Evolutionary conservation across 2,797 vertebrate genomes (phyloP), one percentile per base, ranked within the genome.

Genomic region (Sebastes taczanowskii): DNA sequence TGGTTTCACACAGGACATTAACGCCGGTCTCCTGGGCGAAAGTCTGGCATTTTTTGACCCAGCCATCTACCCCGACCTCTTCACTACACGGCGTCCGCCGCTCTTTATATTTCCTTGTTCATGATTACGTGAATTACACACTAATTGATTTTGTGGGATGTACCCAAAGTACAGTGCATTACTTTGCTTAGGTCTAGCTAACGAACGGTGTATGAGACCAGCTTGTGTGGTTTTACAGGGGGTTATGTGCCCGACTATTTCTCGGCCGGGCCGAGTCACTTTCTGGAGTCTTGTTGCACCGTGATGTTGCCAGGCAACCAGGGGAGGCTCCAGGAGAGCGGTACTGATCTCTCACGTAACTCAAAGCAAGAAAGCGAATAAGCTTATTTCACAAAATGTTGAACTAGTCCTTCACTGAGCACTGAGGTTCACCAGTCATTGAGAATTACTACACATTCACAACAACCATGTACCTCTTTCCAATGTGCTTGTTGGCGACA

Each of bases 401-500:
- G 6, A 38, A 46, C 5, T 60, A 29, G 8, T 53, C 16, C n/a
- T 67, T 25, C 55, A 59, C 11, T 38, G 35, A 38, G 32, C 11
- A 30, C 6, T 10, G 3, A 6, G 11, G 27, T 61, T 23, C 16
- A 62, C 18, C 34, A 30, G 29, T 35, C 27, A 25, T 1, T 30
- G 7, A n/a, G n/a, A 58, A 20, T n/a, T 20, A 23, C 6, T 3
- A 49, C 4, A 49, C 3, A 27, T 1, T 32, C 7, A n/a, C 29
- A 22, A 35, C 58, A 18, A 18, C 14, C 11, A 11, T 60, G 1
- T 94, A 99, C 98, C 97, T 97, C 92, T 97, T 98, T 85, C 97
- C 97, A 1, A 96, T 94, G 5, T 97, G 94, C 88, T 97, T 98
- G 91, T 97, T 97, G 2, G 96, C 98, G 71, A 99, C 97, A 0